A percentile compares a stretch with the other conserved stretches of the same genome.
Evolutionary conservation across 2,113 vertebrate species (phyloP).

Genomic region (Urocolius indicus): DNA sequence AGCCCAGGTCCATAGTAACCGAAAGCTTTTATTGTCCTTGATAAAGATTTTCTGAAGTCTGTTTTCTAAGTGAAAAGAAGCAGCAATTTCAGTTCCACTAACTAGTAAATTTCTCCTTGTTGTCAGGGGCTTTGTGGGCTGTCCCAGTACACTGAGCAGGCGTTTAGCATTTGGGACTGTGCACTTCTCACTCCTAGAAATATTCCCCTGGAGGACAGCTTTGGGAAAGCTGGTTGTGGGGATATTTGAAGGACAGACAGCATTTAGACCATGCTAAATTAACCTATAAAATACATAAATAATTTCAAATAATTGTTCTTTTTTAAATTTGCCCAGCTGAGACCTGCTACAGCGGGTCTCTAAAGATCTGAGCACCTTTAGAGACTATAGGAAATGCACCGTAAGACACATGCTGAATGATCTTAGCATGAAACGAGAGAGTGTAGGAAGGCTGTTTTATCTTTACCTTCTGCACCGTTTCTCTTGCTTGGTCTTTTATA

Average conservation of each 20-base stretch:
- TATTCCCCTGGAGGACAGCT: background rate
- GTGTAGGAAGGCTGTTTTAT: background rate
- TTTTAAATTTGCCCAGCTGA: background rate
- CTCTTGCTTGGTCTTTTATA: background rate
- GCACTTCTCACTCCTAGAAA: background rate
- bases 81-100: background rate
- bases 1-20: background rate
- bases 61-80: background rate
- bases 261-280: background rate
- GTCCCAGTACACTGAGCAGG: background rate
- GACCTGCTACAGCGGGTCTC: background rate
- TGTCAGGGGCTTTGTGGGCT: background rate
- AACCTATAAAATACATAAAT: background rate
- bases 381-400: background rate
- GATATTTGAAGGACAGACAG: background rate
- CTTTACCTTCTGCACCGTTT: background rate
- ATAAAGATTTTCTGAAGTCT: background rate
- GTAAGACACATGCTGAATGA: background rate
- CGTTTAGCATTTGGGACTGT: rapidly evolving
- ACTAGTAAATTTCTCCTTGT: background rate
- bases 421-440: background rate
- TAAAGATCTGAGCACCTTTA: background rate
- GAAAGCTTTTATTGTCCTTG: background rate
- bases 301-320: background rate
- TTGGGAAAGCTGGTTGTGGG: background rate